Conservation (phyloP, 2,888 invertebrate species). For the Melanophora roralis region DNA sequence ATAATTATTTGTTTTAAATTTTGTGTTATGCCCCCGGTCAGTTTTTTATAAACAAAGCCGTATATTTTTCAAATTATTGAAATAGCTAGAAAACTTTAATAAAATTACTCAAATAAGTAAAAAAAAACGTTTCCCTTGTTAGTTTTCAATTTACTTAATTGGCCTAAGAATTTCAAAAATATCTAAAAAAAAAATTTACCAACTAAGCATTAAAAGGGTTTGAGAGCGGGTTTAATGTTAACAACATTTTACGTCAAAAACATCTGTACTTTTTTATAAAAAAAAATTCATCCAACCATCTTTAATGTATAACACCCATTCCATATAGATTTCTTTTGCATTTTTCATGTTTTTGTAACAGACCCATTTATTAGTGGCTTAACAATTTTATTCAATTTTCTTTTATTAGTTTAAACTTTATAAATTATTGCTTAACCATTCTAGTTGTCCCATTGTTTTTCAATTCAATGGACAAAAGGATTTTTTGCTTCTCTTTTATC, state of each 20-base stretch:
- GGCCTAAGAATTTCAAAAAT: too few species aligned
- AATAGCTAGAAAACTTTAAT: too few species aligned
- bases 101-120: too few species aligned
- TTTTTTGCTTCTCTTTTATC: not conserved
- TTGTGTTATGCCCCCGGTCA: too few species aligned
- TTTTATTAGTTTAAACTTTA: not conserved
- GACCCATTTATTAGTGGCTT: not conserved
- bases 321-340: not conserved
- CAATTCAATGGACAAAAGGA: slow-evolving; percentile 28
- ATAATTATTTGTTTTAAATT: too few species aligned
- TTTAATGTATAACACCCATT: not conserved
- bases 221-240: too few species aligned
- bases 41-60: too few species aligned
- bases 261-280: not conserved
- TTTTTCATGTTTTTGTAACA: not conserved
- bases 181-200: too few species aligned
- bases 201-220: too few species aligned
- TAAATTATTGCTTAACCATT: not conserved
- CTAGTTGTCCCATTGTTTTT: slow-evolving; percentile 15
- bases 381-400: slow-evolving; percentile 22
- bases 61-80: too few species aligned
- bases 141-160: too few species aligned
- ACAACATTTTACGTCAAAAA: not conserved
- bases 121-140: too few species aligned
- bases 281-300: not conserved